Evolutionary conservation across 92 coral and sea anemone species (phyloP).

Genomic region (Scolanthus callimorphus): DNA sequence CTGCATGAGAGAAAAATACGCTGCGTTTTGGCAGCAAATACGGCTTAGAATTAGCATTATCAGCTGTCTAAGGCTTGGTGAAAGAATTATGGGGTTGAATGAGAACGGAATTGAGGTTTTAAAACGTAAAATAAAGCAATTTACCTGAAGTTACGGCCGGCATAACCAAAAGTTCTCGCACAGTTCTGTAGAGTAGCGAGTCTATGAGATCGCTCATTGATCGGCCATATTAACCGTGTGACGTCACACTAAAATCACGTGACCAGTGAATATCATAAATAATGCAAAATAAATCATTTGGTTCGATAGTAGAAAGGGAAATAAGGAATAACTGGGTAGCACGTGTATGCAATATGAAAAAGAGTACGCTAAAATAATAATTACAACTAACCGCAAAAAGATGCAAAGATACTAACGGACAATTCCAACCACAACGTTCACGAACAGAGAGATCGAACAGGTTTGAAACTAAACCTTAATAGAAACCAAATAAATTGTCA

Average conservation of each 20-base stretch:
- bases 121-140: slow-evolving; percentile 1
- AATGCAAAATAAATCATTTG: neutral
- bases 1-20: too few species aligned
- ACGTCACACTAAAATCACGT: slow-evolving; percentile 66
- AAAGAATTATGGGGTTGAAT: too few species aligned
- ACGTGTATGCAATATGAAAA: neutral
- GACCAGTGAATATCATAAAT: slow-evolving; percentile 11
- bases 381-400: slow-evolving; percentile 12
- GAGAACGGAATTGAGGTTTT: too few species aligned
- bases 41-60: too few species aligned
- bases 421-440: too few species aligned
- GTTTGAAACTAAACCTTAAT: too few species aligned
- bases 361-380: neutral
- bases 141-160: slow-evolving; percentile 99
- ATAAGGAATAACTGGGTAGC: neutral
- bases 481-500: too few species aligned
- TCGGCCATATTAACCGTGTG: slow-evolving; percentile 55
- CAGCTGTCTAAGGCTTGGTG: too few species aligned
- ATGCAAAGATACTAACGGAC: slow-evolving; percentile 25
- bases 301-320: neutral
- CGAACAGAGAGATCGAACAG: too few species aligned
- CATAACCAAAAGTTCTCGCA: slow-evolving; percentile 85
- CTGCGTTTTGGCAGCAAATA: too few species aligned
- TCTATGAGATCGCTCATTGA: too few species aligned
- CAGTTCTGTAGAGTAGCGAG: too few species aligned